Base-by-base conservation (phyloP, 2,888 invertebrate species). In the Junonia oenone region DNA sequence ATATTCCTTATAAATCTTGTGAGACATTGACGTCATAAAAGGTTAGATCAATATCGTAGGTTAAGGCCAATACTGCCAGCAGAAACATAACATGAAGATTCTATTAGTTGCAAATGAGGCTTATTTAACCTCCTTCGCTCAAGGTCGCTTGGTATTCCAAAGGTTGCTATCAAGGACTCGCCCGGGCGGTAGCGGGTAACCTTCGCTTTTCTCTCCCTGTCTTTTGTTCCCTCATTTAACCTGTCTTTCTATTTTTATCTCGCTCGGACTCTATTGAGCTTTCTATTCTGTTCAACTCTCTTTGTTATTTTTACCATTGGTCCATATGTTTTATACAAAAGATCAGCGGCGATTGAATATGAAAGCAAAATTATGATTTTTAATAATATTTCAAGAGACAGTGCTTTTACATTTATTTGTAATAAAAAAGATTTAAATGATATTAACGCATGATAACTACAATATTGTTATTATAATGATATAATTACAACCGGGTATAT, bases 161-260 rank as follows among this genome's bases (percentile, higher is more conserved):
- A 80, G 76, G 77, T 73, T 74, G 66, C 56, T 63, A 54, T 58
- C 68, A 76, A 78, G 78, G 78, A 69, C 78, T 72, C 72, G 66
- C 75, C 72, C 74, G 71, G 73, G 66, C 69, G 60, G 63, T 51
- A 63, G 59, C 61, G 64, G 65, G 57, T 69, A 79, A 72, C 83
- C 82, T 83, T 85, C 78, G 72, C 69, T 48, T 56, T 63, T 51
- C 74, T 69, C 71, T 69, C 63, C 64, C 69, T 69, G 63, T 65
- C 60, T 64, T 64, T 62, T 65, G 60, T 68, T 61, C 65, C 64
- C 67, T 63, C 68, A 64, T 52, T 53, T 56, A 62, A 61, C 45
- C 61, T 59, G 64, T 55, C 29, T 43, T 51, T 63, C 67, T 72
- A 73, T 69, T 71, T 72, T 68, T 69, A 68, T 69, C 66, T 15